These are phyloP conservation scores for Cardiocondyla obscurior DNA, from an alignment of 1,140 invertebrate genomes.

Conservation along the genomic window DNA sequence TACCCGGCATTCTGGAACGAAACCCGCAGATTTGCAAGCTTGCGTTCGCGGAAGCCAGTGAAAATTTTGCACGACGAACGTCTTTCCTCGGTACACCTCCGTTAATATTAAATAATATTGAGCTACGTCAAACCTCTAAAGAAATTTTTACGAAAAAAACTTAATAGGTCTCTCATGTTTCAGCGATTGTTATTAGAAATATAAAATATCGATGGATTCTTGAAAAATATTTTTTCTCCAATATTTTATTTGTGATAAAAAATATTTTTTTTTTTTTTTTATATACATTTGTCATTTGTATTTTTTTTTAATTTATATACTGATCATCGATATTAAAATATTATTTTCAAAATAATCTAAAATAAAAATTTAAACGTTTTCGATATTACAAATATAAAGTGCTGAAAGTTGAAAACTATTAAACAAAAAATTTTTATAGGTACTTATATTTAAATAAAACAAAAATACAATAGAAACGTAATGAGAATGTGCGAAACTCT, in stretches of 20 bases:
- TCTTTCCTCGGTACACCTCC: background rate
- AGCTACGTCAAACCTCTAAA: background rate
- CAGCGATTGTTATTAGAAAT: background rate
- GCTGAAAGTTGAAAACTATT: background rate
- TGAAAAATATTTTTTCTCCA: too few species aligned
- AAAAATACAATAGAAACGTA: background rate
- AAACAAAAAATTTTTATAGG: background rate
- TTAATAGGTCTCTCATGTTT: background rate
- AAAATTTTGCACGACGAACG: slow-evolving; percentile 19
- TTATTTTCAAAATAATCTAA: too few species aligned
- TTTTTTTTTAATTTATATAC: too few species aligned
- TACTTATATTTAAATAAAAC: background rate
- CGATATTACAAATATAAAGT: background rate
- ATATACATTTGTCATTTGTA: too few species aligned
- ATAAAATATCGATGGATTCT: background rate
- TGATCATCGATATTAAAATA: too few species aligned
- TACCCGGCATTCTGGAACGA: slow-evolving; percentile 37
- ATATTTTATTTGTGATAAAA: too few species aligned
- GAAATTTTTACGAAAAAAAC: background rate
- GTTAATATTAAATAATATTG: background rate
- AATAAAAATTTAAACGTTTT: background rate
- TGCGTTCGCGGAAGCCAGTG: background rate
- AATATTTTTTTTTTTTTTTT: too few species aligned
- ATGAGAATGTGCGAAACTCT: background rate
- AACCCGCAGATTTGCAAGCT: slow-evolving; percentile 21